These are phyloP conservation scores for Nerophis lumbriciformis DNA, from an alignment of 2,113 vertebrate genomes.

Conservation along the genomic window DNA sequence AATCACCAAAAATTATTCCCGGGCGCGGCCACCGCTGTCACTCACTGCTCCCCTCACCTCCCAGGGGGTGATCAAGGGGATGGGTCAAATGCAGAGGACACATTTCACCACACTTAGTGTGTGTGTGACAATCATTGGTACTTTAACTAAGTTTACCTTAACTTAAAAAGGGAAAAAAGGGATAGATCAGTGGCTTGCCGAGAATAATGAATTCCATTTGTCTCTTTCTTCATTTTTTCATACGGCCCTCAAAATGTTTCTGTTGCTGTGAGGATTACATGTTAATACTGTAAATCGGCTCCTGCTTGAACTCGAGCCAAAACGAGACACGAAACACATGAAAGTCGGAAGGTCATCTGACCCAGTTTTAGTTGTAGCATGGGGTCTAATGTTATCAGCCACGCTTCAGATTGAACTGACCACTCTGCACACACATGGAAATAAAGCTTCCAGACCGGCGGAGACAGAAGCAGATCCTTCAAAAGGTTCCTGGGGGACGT, in stretches of 20 bases:
- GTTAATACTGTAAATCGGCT: slow-evolving; percentile 12
- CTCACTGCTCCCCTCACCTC: no score
- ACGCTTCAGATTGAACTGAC: background rate
- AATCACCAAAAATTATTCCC: no score
- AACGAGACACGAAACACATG: background rate
- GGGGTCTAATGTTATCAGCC: background rate
- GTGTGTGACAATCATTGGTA: no score
- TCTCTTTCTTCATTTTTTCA: no score
- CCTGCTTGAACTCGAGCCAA: slow-evolving; percentile 9
- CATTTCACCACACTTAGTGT: no score
- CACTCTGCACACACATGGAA: background rate
- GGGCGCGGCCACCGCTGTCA: no score
- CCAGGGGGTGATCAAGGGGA: no score
- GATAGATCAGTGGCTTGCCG: no score
- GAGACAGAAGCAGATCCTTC: slow-evolving; percentile 14
- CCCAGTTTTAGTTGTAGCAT: slow-evolving; percentile 14
- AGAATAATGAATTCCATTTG: no score
- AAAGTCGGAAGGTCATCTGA: slow-evolving; percentile 11
- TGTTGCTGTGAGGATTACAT: slow-evolving; percentile 3
- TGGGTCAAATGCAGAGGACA: no score
- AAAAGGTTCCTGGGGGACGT: slow-evolving; percentile 7
- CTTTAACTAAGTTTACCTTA: no score
- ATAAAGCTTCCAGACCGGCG: slow-evolving; percentile 14
- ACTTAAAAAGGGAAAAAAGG: no score
- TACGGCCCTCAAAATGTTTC: slow-evolving; percentile 3